phyloP scores from a whole-genome alignment of 2,113 vertebrate genomes.

The Callocephalon fimbriatum region DNA sequence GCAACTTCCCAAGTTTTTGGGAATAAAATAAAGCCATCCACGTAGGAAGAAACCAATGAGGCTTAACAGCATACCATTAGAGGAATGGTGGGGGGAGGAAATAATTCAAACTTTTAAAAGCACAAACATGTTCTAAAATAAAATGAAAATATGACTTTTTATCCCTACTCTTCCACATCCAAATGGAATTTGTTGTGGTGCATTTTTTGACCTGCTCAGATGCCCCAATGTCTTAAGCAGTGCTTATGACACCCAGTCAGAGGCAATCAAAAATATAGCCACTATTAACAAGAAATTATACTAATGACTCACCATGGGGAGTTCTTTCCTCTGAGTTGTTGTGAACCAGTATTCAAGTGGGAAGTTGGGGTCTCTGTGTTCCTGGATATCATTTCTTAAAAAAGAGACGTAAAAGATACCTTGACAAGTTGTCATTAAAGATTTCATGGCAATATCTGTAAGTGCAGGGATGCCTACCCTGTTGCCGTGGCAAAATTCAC shows the following conservation, averaged over 20 bases:
- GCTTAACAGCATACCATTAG: neutral
- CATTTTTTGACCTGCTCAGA: neutral
- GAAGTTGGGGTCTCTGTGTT: neutral
- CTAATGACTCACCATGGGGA: rapidly evolving
- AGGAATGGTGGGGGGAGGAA: neutral
- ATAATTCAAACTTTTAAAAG: neutral
- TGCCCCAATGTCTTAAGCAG: neutral
- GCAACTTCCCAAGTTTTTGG: rapidly evolving
- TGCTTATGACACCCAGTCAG: neutral
- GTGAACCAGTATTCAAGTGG: neutral
- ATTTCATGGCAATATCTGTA: neutral
- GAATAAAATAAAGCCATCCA: neutral
- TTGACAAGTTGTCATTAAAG: constrained; percentile 20
- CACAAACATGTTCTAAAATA: neutral
- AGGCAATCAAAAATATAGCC: neutral
- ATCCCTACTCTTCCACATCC: neutral
- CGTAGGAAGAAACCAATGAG: neutral
- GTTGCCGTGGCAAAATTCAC: neutral
- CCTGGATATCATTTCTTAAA: neutral
- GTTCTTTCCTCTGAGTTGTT: neutral
- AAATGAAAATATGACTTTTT: neutral
- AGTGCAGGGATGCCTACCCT: neutral
- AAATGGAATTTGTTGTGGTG: neutral
- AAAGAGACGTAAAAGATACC: neutral
- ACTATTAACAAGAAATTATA: neutral